phyloP scores from a whole-genome alignment of 2,888 invertebrate species.

The Xiphydria camelus region DNA sequence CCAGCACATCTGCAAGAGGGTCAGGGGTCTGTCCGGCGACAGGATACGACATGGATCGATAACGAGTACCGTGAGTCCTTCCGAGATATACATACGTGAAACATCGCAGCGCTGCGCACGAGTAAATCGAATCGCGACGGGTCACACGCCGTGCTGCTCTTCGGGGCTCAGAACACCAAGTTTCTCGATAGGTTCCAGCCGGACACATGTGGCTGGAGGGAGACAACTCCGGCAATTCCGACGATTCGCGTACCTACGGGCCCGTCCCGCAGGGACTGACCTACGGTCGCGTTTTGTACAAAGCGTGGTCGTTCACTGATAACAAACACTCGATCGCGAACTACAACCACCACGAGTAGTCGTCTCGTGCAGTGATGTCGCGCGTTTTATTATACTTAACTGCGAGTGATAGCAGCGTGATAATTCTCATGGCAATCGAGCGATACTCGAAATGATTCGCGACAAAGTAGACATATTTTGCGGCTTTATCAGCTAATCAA shows the following conservation, averaged over 20 bases:
- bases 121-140: background rate
- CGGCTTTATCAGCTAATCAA: too few species aligned
- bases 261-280: slow-evolving; percentile 86
- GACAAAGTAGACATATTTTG: too few species aligned
- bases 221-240: slow-evolving; percentile 82
- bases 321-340: too few species aligned
- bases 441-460: too few species aligned
- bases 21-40: slow-evolving; percentile 78
- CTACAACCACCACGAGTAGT: too few species aligned
- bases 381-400: too few species aligned
- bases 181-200: slow-evolving; percentile 64
- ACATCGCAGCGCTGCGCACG: background rate
- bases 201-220: slow-evolving; percentile 94
- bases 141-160: too few species aligned
- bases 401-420: too few species aligned
- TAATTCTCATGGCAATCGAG: too few species aligned
- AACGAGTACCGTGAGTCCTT: slow-evolving; percentile 37
- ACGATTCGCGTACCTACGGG: slow-evolving; percentile 86
- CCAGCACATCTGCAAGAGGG: slow-evolving; percentile 83
- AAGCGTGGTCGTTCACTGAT: slow-evolving; percentile 89
- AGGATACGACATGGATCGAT: slow-evolving; percentile 57
- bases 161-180: background rate
- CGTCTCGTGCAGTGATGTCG: too few species aligned
- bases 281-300: slow-evolving; percentile 77
- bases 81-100: slow-evolving; percentile 1